Evolutionary conservation across 2,888 invertebrate genomes (phyloP), one percentile per base, ranked within the genome.

Genomic region (Hoplodrina blanda): DNA sequence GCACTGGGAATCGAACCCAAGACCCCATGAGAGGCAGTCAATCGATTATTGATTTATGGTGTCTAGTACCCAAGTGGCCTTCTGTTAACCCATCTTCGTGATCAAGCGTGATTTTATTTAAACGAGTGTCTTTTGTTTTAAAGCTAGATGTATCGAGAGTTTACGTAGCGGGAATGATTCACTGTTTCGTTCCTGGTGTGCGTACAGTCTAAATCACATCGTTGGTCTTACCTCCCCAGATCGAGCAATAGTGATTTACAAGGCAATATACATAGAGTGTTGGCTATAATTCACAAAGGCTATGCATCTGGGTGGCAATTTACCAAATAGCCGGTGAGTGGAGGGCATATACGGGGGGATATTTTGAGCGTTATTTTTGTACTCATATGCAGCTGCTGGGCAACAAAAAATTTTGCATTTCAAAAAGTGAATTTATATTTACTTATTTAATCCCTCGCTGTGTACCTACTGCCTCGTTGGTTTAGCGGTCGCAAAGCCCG

Each of bases 241-340:
- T 19, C 37, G 6, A 30, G 54, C 19, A 44, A 55, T 65, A 62
- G 62, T 71, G 68, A 75, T 78, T 69, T 66, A 78, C 62, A 57
- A 63, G 10, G 44, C 60, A 70, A 68, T 71, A 63, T n/a, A 61
- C 59, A 65, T 20, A 62, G 49, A 41, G 30, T 59, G 62, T 50
- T 25, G 20, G 57, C 57, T 30, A 69, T 79, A 75, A 69, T 49
- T 80, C 62, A 68, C 62, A 53, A 25, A 59, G 53, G 62, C 69
- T 52, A 73, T 78, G 69, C 78, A 67, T 71, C 66, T 65, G 65
- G 67, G 55, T 57, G 68, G 63, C 78, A 71, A 81, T 75, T 78
- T 63, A 65, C 70, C 53, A 75, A 78, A 78, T 68, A 70, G 65
- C 62, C 60, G 65, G 75, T 68, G 62, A 65, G 25, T 19, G 30